Evolutionary conservation across 2,888 invertebrate species (phyloP).

Genomic region (Agriopis marginaria): DNA sequence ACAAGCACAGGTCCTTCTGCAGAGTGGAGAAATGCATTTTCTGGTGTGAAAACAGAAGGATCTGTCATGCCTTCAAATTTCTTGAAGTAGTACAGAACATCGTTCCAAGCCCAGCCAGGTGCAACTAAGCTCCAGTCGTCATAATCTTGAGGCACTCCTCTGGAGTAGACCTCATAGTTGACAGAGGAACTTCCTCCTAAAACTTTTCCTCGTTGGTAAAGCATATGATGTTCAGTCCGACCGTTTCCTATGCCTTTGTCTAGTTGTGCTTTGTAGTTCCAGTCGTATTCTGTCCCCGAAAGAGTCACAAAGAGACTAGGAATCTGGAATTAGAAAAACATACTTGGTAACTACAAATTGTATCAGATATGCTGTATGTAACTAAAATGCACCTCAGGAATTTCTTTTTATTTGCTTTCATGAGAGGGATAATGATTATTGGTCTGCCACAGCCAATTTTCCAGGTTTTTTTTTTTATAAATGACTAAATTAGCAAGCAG

Average conservation of each 20-base stretch:
- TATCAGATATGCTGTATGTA: no score
- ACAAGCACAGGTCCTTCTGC: constrained; percentile 61
- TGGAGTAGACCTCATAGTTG: constrained; percentile 62
- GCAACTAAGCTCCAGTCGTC: constrained; percentile 59
- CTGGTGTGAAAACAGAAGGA: constrained; percentile 51
- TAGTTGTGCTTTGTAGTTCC: constrained; percentile 54
- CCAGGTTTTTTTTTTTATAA: no score
- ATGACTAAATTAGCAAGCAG: no score
- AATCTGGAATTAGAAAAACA: constrained; percentile 51
- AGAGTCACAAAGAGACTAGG: constrained; percentile 61
- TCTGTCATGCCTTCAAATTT: constrained; percentile 68
- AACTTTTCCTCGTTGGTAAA: constrained; percentile 61
- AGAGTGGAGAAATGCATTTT: constrained; percentile 59
- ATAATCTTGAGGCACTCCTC: constrained; percentile 65
- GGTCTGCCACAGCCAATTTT: no score
- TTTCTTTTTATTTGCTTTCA: no score
- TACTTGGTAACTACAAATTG: not conserved
- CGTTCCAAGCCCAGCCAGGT: constrained; percentile 66
- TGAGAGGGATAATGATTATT: no score
- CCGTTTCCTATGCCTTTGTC: constrained; percentile 56
- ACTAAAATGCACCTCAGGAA: no score
- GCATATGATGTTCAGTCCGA: constrained; percentile 49
- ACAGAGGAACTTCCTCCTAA: constrained; percentile 65
- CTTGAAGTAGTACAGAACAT: constrained; percentile 62
- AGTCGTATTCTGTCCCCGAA: constrained; percentile 60